Base-by-base conservation (phyloP, 2,797 vertebrate genomes). In the Gallinago stenura region DNA sequence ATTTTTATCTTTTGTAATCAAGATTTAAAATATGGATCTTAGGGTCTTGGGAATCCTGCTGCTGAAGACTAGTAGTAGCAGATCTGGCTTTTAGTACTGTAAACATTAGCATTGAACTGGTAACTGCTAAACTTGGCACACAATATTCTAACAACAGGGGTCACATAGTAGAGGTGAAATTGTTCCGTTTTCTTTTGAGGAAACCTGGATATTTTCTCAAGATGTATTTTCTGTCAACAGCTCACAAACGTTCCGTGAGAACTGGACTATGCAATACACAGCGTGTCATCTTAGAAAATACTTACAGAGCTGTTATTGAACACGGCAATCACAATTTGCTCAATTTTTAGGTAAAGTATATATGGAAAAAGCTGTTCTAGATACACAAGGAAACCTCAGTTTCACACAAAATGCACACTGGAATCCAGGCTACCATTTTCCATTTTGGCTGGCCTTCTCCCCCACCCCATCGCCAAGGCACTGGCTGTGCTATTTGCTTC, bases 141-240 rank as follows among this genome's bases (percentile, higher is more conserved):
- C 10, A 33, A 33, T 83, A 43, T 86, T 81, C 56, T 83, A 78
- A 60, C 72, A 56, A 17, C 0, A 0, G 25, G 33, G 3, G 10
- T 45, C 10, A 37, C 11, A 17, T n/a, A 21, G 43, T 17, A 61
- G 54, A 83, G 87, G 50, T 86, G 5, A 87, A 88, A 51, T 72
- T 15, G 33, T 39, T 81, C 19, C 39, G 7, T 78, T 79, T 93
- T 88, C 18, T 73, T 89, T 65, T 58, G 60, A 91, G 65, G 77
- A 50, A 97, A 73, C 14, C 8, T 83, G 24, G 83, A 48, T 83
- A 35, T 93, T 96, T 95, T 93, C 30, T 58, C 57, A 56, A 69
- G 35, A 10, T 78, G 7, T 17, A 41, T 89, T 92, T 83, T 94
- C 83, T 95, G 62, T 30, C 71, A 83, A 69, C 25, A 69, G 65